Evolutionary conservation across 2,797 vertebrate genomes (phyloP).

Genomic region (Amphiprion clarkii): DNA sequence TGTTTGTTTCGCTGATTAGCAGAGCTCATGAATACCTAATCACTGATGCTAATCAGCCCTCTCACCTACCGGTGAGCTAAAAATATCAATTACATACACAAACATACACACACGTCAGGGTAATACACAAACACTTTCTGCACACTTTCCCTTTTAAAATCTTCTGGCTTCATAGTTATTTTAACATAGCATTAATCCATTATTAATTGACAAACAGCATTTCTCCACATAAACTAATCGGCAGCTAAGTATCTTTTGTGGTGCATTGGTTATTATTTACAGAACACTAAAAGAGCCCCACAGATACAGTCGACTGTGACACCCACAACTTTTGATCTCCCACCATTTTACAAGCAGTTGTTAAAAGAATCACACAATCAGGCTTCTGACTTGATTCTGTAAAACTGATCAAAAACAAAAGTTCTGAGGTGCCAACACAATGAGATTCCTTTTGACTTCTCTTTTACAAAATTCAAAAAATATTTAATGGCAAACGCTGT

Average conservation of each 20-base stretch:
- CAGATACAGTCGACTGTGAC: slow-evolving; percentile 18
- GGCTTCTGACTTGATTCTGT: slow-evolving; percentile 7
- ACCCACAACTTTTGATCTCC: slow-evolving; percentile 39
- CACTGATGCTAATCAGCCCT: slow-evolving; percentile 81
- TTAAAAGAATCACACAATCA: slow-evolving; percentile 20
- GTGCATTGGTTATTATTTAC: slow-evolving; percentile 10
- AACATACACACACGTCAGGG: slow-evolving; percentile 23
- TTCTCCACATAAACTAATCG: slow-evolving; percentile 15
- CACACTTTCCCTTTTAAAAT: slow-evolving; percentile 24
- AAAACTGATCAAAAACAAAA: slow-evolving; percentile 33
- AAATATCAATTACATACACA: slow-evolving; percentile 65
- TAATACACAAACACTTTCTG: slow-evolving; percentile 24
- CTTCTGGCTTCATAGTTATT: slow-evolving; percentile 20
- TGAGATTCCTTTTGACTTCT: slow-evolving; percentile 17
- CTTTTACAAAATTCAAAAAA: slow-evolving; percentile 4
- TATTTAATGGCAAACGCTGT: slow-evolving; percentile 4
- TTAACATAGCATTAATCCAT: slow-evolving; percentile 43
- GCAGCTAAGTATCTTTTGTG: slow-evolving; percentile 5
- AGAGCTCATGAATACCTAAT: slow-evolving; percentile 78
- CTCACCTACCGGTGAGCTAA: slow-evolving; percentile 73
- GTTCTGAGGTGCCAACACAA: slow-evolving; percentile 9
- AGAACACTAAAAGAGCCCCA: slow-evolving; percentile 5
- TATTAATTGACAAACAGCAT: slow-evolving; percentile 42
- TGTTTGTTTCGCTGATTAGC: slow-evolving; percentile 79
- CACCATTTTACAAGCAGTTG: background rate